Base-by-base conservation (phyloP, 2,797 vertebrate species). In the Thalassophryne amazonica region DNA sequence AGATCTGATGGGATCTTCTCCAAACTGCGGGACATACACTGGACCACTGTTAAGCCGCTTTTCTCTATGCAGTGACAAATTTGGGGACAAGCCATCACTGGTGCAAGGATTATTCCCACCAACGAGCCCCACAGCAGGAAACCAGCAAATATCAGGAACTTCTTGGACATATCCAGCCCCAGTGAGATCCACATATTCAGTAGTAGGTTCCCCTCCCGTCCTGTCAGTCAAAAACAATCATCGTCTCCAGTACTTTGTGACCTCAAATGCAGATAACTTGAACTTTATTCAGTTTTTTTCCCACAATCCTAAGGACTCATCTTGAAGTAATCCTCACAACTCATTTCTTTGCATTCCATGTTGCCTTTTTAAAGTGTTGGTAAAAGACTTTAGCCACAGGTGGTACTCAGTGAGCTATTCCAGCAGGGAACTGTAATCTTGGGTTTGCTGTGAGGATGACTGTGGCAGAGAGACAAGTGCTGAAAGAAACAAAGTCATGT, bases 1-100 rank as follows among this genome's bases (percentile, higher is more conserved):
- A 98, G 91, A 74, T 95, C 92, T 1, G 74, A 28, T 0, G 97
- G 97, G 66, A 98, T 91, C 62, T 87, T 90, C 35, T 92, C 91
- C 78, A 98, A 64, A 80, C 92, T 94, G 57, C 58, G 88, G 0
- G 92, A 92, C 30, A 91, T 89, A 60, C 96, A 98, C 32, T 94
- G 92, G 13, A 98, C 95, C 0, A 93, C 92, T 2, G 89, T 91
- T 0, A 90, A 78, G 28, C 93, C 92, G 0, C 86, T 91, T 43
- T 81, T 88, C 33, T 93, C 93, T 0, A 90, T 88, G 54, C 96
- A 98, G 57, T 91, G 91, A 76, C 96, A 98, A 46, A 85, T 91
- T 3, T 60, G 85, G 0, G 95, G 93, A 55, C 94, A 96, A 46
- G 91, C 85, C 16, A 68, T 78, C 29, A 81, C 80, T 2, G 63